Base-by-base conservation (phyloP, 2,797 vertebrate species). In the Gobionotothen gibberifrons region DNA sequence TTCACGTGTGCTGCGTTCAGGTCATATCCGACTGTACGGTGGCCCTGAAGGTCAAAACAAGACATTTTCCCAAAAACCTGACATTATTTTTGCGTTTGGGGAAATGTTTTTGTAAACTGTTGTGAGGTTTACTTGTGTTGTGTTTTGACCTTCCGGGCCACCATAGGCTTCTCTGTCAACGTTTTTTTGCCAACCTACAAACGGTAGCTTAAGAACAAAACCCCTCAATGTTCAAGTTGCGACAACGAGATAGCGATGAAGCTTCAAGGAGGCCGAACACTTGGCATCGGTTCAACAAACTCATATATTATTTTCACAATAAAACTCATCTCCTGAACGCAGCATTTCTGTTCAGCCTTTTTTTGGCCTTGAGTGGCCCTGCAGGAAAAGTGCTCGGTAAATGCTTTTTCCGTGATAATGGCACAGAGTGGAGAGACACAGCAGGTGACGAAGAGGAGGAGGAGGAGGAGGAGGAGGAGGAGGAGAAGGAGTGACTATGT, bases 401-500 rank as follows among this genome's bases (percentile, higher is more conserved):
- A 92, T 77, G 80, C 74, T 69, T 65, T 67, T 65, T 82, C 83
- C 74, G 69, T 73, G 76, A 64, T 79, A 78, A 87, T 87, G 89
- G 86, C 84, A 86, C 86, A 76, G 59, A 82, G 77, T 73, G 84
- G 69, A 83, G 85, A 89, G 63, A 57, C 59, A 3, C 68, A 88
- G 1, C 42, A 9, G 72, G 52, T 76, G 48, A 8, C 36, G 46
- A 48, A 29, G 21, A 49, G 51, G n/a, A 67, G 21, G 63, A 9
- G 5, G 4, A 29, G 42, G 81, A 0, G 85, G 87, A n/a, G n/a
- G n/a, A n/a, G n/a, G n/a, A n/a, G 5, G 4, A 29, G 42, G 81
- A 0, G 85, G 87, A n/a, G n/a, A n/a, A n/a, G n/a, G n/a, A n/a
- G 62, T 0, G 64, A 95, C 95, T 99, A 99, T 95, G 97, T 98